Evolutionary conservation across 2,888 invertebrate species (phyloP), one percentile per base, ranked within the genome.

Genomic region (Laothoe populi): DNA sequence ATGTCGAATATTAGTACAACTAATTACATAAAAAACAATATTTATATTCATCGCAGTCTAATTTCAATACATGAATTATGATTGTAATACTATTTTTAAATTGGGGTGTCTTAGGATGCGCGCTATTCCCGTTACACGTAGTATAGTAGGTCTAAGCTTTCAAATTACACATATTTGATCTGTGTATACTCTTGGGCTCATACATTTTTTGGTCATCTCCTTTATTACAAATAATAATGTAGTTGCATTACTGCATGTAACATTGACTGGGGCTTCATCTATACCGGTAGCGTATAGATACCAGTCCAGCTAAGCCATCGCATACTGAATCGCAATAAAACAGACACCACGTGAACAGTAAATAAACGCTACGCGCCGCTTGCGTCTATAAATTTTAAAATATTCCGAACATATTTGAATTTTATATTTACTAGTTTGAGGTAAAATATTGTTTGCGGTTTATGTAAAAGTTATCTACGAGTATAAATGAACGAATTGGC

Each of bases 291-390:
- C 61, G 63, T 46, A 67, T 70, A 68, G 71, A 69, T 69, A 68
- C 68, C 65, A 60, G 58, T 66, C 67, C 63, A 61, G 68, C 63
- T 68, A 49, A 66, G 66, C 66, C 65, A 72, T 69, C 64, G 72
- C 72, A 78, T 74, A 77, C 76, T 73, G 69, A 63, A 73, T 70
- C 69, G 70, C 67, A 71, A 72, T 73, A 78, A 75, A 79, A 78
- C 77, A 78, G 78, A 74, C 72, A 78, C 62, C 60, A 65, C 63
- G 64, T 59, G 62, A 68, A 69, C 68, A 64, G 66, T 67, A 75
- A 71, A 73, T 68, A 75, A 65, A 74, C 62, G 62, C 40, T 8
- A 19, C 4, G 42, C 44, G 66, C 64, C 60, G 42, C 26, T 64
- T 65, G 48, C 63, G 38, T 45, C 70, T 46, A 11, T 46, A 38